These are phyloP conservation scores for Cheilosia grossa DNA, from an alignment of 2,888 invertebrate species.

Conservation along the genomic window DNA sequence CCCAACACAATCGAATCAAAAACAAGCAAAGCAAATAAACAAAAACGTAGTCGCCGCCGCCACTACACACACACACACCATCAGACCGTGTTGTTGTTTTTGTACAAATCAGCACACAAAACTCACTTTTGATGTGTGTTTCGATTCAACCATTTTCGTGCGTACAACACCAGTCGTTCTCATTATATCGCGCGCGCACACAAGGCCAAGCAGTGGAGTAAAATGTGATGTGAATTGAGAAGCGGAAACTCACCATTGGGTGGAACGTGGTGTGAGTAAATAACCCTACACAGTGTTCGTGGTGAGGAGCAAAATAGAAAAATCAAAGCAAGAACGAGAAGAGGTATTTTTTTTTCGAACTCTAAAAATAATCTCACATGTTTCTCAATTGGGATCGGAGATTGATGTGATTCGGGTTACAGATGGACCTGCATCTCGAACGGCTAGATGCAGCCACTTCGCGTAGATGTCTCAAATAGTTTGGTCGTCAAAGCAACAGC, in stretches of 20 bases:
- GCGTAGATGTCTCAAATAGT: slow-evolving; percentile 1
- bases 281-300: slow-evolving; percentile 20
- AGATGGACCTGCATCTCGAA: slow-evolving; percentile 47
- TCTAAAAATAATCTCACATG: slow-evolving; percentile 70
- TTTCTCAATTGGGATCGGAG: slow-evolving; percentile 49
- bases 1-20: slow-evolving; percentile 1
- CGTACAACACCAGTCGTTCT: slow-evolving; percentile 7
- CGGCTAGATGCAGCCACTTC: slow-evolving; percentile 6
- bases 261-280: neutral
- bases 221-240: slow-evolving; percentile 9
- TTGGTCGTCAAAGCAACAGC: slow-evolving; percentile 32
- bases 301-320: slow-evolving; percentile 12
- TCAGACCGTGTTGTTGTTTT: slow-evolving; percentile 19
- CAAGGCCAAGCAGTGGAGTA: slow-evolving; percentile 43
- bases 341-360: slow-evolving; percentile 51
- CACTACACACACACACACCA: slow-evolving; percentile 23
- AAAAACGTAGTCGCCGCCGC: slow-evolving; percentile 14
- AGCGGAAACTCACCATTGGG: slow-evolving; percentile 60
- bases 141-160: slow-evolving; percentile 27
- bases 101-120: slow-evolving; percentile 22
- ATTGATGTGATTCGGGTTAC: slow-evolving; percentile 56
- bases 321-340: slow-evolving; percentile 31
- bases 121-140: slow-evolving; percentile 30
- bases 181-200: slow-evolving; percentile 33
- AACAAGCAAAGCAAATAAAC: slow-evolving; percentile 27